Base-by-base conservation (phyloP, 2,113 vertebrate species). In the Pygathrix nemaeus region DNA sequence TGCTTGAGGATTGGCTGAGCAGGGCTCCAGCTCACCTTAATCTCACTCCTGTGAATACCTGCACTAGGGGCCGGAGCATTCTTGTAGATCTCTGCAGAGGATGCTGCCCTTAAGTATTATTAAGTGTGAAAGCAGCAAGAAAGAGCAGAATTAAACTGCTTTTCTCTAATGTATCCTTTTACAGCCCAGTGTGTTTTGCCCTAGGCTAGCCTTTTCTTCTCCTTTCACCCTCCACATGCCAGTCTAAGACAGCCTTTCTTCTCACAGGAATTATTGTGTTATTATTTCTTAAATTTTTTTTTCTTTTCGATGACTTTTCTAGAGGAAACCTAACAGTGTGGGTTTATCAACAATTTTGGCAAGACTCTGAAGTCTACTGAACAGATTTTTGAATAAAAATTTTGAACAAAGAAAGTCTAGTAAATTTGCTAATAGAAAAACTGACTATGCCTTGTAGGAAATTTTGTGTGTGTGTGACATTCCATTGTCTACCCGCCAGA, bases 331-430 rank as follows among this genome's bases (percentile, higher is more conserved):
- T 81, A 76, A 35, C 45, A 21, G 9, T 48, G 27, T 87, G 21
- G 6, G 25, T 23, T 90, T 38, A 70, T 91, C 85, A 70, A 45
- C 40, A 5, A 88, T 95, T 90, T 95, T 90, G 64, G n/a, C 38
- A 93, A 13, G 43, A 52, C 76, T 93, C 75, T 91, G 57, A 83
- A 94, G 91, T 96, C 32, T 25, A 78, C 43, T 88, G 55, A 40
- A 61, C 61, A n/a, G 35, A 50, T 66, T 68, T 61, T 80, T 66
- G 21, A 95, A 82, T 89, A n/a, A 88, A 83, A 87, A 75, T 50
- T 81, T 20, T 59, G 16, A 79, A 50, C 23, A 55, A 66, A 94
- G 13, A 75, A 61, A 75, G 8, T 40, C 32, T 50, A 72, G 8
- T 55, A 75, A 68, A 73, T 68, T 30, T 30, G 20, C 55, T 86